Percentiles rank a stretch among this genome's conserved stretches.
phyloP scores from a whole-genome alignment of 1,140 invertebrate species.

The Eulimnadia texana region DNA sequence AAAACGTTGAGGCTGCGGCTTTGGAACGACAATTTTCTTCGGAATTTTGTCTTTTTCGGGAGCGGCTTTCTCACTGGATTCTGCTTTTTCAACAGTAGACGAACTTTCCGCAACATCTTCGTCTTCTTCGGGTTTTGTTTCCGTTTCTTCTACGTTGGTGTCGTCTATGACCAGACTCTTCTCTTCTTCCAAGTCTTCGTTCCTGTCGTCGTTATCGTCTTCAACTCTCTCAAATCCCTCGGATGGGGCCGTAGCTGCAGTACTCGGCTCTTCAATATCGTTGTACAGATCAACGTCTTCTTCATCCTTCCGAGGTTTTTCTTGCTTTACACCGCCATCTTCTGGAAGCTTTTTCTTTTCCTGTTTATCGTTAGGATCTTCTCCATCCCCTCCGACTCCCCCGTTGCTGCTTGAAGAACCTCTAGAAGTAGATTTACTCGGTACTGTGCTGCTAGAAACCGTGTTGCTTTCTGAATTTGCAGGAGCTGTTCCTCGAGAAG shows the following conservation, averaged over 20 bases:
- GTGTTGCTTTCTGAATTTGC: neutral
- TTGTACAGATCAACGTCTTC: constrained; percentile 36
- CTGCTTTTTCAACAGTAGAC: constrained; percentile 19
- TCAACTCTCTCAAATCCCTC: too few species aligned
- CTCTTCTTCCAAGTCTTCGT: constrained; percentile 32
- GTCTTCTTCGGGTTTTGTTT: neutral
- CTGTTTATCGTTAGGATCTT: constrained; percentile 18
- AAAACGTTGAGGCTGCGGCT: neutral
- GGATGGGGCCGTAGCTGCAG: too few species aligned
- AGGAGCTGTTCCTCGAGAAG: neutral
- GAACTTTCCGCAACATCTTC: constrained; percentile 19
- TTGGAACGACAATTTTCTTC: neutral
- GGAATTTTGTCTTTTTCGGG: neutral
- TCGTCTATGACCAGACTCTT: constrained; percentile 16
- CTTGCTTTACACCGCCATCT: too few species aligned
- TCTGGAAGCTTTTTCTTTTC: constrained; percentile 19
- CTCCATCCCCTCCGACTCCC: constrained; percentile 15
- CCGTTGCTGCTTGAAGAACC: neutral
- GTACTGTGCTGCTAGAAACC: neutral
- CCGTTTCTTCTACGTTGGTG: neutral
- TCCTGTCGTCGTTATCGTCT: too few species aligned
- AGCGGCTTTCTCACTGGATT: constrained; percentile 7
- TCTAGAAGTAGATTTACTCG: neutral
- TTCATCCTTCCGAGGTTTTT: constrained; percentile 21
- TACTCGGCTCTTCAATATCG: constrained; percentile 41